Evolutionary conservation across 2,113 vertebrate species (phyloP), one percentile per base, ranked within the genome.

Genomic region (Chionodraco myersi): DNA sequence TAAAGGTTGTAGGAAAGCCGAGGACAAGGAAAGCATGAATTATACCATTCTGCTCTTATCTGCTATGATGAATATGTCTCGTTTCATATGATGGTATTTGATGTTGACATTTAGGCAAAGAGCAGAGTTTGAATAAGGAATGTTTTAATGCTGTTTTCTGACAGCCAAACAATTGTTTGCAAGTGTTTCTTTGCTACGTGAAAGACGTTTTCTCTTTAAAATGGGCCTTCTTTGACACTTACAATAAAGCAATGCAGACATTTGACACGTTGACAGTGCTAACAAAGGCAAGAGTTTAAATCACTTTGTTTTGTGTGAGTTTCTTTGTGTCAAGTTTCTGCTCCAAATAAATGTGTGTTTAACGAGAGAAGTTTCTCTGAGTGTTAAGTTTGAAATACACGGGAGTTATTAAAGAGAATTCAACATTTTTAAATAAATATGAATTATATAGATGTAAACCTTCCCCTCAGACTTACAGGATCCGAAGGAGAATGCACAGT

Each of bases 1-100:
- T 83, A 90, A 87, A 89, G 84, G 91, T 88, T 84, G 84, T 72
- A 82, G 80, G 63, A 84, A 89, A 74, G 75, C 62, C 45, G 34
- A 23, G 49, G 36, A 45, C 45, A 79, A 84, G 69, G 68, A 65
- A 54, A 57, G 62, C 62, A 64, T 76, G 51, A 59, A 75, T 48
- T 67, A 71, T 72, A 56, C 18, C 67, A 64, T 52, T 23, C 54
- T 21, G 26, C 71, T 60, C 9, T 11, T 80, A 62, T 66, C 72
- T 77, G 80, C 84, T 88, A 72, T 6, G 15, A 76, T 70, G 83
- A 86, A 78, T 80, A 71, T 75, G 69, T 67, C 75, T 76, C 15
- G 70, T 79, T 63, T 53, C 60, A 56, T 51, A n/a, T 65, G 30
- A 69, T 67, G 15, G 63, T 69, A 62, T 79, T 85, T 82, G 61